Conservation (phyloP, 2,797 vertebrate genomes). For the Rhadinocentrus ornatus region DNA sequence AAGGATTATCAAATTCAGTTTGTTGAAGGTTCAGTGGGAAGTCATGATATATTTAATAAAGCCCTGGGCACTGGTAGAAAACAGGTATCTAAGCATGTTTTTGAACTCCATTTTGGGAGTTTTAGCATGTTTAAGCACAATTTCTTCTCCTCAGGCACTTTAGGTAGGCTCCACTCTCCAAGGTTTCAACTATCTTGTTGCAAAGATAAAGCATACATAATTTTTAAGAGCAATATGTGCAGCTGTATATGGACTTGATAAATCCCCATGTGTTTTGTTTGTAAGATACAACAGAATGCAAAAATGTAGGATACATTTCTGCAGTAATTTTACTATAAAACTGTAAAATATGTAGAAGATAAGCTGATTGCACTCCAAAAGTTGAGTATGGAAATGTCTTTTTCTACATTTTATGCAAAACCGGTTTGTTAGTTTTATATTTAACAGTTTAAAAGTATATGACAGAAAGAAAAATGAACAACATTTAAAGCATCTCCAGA, state of each 20-base stretch:
- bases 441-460: background rate
- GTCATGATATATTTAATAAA: slow-evolving; percentile 16
- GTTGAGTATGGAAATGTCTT: background rate
- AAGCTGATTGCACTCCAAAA: background rate
- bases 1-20: slow-evolving; percentile 3
- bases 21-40: slow-evolving; percentile 1
- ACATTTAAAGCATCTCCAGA: background rate
- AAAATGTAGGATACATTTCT: background rate
- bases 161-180: slow-evolving; percentile 14
- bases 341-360: background rate
- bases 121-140: slow-evolving; percentile 9
- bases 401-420: background rate
- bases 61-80: slow-evolving; percentile 16
- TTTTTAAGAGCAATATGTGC: slow-evolving; percentile 29
- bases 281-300: background rate
- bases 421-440: background rate
- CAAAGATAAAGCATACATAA: slow-evolving; percentile 12
- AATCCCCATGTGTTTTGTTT: background rate
- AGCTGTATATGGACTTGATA: background rate
- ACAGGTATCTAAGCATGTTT: slow-evolving; percentile 12
- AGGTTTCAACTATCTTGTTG: slow-evolving; percentile 25
- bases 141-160: slow-evolving; percentile 28
- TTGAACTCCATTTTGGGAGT: background rate
- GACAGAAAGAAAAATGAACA: background rate
- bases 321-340: background rate